Conservation (phyloP, 2,797 vertebrate species). For the Sitta carolinensis region DNA sequence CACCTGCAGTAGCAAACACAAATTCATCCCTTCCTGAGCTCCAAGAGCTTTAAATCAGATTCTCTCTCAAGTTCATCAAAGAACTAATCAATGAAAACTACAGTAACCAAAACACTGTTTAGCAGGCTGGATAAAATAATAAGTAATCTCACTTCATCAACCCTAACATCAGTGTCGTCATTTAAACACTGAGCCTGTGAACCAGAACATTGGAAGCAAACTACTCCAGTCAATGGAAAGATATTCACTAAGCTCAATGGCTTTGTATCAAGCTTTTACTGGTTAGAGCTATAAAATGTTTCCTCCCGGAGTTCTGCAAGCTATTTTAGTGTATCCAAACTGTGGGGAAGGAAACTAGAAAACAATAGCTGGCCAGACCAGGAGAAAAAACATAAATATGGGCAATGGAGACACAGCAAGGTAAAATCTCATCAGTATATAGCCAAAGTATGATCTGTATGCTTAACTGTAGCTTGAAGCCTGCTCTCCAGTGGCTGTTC, state of each 20-base stretch:
- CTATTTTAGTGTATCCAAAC: slow-evolving; percentile 9
- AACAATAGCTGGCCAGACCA: slow-evolving; percentile 16
- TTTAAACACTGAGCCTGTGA: neutral
- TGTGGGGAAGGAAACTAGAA: slow-evolving; percentile 34
- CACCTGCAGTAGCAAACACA: neutral
- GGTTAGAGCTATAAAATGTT: slow-evolving; percentile 23
- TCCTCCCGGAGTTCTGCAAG: slow-evolving; percentile 20
- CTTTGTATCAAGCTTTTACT: slow-evolving; percentile 35
- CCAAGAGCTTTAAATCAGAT: neutral
- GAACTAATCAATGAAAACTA: neutral
- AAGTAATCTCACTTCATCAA: neutral
- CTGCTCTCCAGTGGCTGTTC: slow-evolving; percentile 25
- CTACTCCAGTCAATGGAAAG: slow-evolving; percentile 23
- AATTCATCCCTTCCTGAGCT: neutral
- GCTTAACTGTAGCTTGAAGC: neutral
- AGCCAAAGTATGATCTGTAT: neutral
- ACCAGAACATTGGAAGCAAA: neutral
- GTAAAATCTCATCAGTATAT: neutral
- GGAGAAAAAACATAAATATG: slow-evolving; percentile 12
- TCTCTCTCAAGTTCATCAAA: neutral
- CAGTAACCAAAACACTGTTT: neutral
- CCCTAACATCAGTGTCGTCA: neutral
- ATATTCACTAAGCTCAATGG: slow-evolving; percentile 15
- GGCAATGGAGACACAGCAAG: neutral
- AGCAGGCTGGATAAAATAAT: neutral